These are phyloP conservation scores for Orthonyx spaldingii DNA, from an alignment of 2,113 vertebrate genomes.

Conservation along the genomic window DNA sequence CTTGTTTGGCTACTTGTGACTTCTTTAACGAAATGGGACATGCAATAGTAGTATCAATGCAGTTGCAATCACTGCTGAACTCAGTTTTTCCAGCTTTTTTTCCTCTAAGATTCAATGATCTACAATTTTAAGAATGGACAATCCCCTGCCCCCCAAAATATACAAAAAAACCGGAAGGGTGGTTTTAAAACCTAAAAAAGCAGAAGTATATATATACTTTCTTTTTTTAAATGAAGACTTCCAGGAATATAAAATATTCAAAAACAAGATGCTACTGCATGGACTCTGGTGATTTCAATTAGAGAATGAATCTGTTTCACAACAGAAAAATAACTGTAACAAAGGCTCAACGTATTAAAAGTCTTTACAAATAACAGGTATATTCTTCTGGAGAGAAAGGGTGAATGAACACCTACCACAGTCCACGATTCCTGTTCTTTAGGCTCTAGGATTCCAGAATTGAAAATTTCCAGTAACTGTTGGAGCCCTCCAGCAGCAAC, in stretches of 20 bases:
- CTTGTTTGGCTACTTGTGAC: background rate
- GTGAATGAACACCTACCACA: constrained; percentile 80
- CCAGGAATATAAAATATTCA: background rate
- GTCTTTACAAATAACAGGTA: background rate
- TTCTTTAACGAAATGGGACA: background rate
- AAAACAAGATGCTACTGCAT: background rate
- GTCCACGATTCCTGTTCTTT: constrained; percentile 97
- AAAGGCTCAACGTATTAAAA: background rate
- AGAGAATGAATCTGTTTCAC: background rate
- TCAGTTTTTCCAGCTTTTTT: fast-evolving
- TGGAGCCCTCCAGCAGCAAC: constrained; percentile 96
- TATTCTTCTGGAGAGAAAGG: background rate
- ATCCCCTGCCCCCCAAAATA: background rate
- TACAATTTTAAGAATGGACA: background rate
- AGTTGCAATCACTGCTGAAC: background rate
- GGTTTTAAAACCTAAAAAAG: background rate
- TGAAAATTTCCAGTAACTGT: constrained; percentile 94
- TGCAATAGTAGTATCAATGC: background rate
- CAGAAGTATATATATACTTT: background rate
- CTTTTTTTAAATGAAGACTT: background rate
- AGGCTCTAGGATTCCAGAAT: constrained; percentile 94
- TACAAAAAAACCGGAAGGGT: background rate
- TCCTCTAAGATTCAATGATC: background rate
- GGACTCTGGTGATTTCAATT: background rate
- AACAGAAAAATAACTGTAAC: background rate